Evolutionary conservation across 2,797 vertebrate species (phyloP).

Genomic region (Tangara arthus): DNA sequence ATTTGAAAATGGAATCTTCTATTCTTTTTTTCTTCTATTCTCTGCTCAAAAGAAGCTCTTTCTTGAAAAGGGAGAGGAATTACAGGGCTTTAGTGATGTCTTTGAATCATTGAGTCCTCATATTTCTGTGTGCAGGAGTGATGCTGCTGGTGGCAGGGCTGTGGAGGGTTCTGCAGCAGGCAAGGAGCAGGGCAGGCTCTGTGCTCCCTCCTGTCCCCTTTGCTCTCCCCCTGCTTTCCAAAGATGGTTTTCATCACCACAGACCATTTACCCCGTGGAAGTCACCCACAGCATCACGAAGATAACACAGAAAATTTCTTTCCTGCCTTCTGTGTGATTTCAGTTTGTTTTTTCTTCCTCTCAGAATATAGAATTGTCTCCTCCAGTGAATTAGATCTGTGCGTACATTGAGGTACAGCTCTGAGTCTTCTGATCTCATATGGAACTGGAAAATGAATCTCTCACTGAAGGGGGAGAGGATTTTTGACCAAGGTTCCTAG

Average conservation of each 20-base stretch:
- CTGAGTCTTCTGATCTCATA: background rate
- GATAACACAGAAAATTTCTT: background rate
- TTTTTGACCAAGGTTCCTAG: background rate
- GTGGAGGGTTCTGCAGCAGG: background rate
- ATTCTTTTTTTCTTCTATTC: background rate
- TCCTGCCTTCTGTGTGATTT: background rate
- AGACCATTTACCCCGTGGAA: background rate
- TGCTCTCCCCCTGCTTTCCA: background rate
- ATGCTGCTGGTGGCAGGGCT: background rate
- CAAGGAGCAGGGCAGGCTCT: background rate
- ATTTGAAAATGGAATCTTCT: conserved; percentile 1
- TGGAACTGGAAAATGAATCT: background rate
- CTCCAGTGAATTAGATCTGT: background rate
- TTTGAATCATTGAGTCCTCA: background rate
- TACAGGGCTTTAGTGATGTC: background rate
- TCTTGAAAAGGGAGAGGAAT: background rate
- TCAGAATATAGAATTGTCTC: background rate
- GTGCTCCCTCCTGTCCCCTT: background rate
- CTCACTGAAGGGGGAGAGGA: background rate
- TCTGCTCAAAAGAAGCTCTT: background rate
- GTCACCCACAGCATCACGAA: background rate
- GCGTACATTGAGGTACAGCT: background rate
- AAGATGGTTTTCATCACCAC: background rate
- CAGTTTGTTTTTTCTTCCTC: background rate
- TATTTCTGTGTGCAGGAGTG: background rate